These are phyloP conservation scores for Hoplodrina ambigua DNA, from an alignment of 2,888 invertebrate species.

Conservation along the genomic window DNA sequence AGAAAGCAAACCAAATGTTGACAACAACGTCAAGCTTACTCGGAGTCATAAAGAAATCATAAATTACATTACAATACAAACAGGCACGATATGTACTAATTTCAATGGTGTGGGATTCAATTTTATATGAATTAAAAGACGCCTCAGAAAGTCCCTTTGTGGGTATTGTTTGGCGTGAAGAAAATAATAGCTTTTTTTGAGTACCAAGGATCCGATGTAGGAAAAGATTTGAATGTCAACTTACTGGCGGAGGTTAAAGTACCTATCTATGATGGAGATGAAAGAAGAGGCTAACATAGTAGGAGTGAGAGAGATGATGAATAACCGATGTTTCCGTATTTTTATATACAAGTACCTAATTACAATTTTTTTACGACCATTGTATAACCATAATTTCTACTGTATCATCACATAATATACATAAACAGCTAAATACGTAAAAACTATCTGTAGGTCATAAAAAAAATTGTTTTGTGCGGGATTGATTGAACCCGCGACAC, in stretches of 20 bases:
- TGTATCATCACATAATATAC: too few relatives aligned
- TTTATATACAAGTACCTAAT: too few relatives aligned
- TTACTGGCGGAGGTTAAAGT: constrained; percentile 5
- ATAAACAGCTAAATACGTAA: too few relatives aligned
- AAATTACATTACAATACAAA: constrained; percentile 76
- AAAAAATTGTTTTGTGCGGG: too few relatives aligned
- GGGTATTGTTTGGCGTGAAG: constrained; percentile 67
- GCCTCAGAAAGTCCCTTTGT: constrained; percentile 60
- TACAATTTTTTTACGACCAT: too few relatives aligned
- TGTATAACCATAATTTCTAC: too few relatives aligned
- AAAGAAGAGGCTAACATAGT: too few relatives aligned
- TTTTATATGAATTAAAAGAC: constrained; percentile 75
- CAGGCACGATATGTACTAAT: constrained; percentile 74
- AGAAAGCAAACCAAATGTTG: constrained; percentile 43
- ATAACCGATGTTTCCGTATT: too few relatives aligned
- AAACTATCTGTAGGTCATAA: too few relatives aligned
- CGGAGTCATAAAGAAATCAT: constrained; percentile 75
- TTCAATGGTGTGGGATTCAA: constrained; percentile 77
- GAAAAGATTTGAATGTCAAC: constrained; percentile 28
- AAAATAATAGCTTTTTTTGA: constrained; percentile 65
- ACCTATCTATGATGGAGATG: too few relatives aligned
- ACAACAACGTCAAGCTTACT: constrained; percentile 43
- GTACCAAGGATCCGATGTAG: constrained; percentile 24
- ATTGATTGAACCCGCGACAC: too few relatives aligned
- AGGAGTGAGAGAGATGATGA: too few relatives aligned